phyloP scores from a whole-genome alignment of 2,888 invertebrate genomes.

The Metallyticus violacea region DNA sequence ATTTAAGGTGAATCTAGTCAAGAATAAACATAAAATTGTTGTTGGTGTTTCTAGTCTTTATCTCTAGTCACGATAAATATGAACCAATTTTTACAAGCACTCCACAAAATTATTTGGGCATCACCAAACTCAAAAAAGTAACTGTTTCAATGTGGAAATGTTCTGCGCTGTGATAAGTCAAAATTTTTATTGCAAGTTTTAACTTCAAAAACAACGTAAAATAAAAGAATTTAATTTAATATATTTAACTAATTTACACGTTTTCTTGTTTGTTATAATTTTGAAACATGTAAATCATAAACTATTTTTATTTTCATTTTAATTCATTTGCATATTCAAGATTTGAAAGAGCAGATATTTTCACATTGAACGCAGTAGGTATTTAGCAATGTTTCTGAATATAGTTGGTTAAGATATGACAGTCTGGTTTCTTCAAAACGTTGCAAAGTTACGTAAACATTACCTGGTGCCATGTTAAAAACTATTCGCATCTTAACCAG shows the following conservation, averaged over 20 bases:
- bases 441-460: not conserved
- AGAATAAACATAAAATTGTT: not conserved
- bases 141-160: not conserved
- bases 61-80: not conserved
- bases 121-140: too few relatives aligned
- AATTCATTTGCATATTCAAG: not conserved
- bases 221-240: too few relatives aligned
- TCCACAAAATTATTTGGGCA: not conserved
- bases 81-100: not conserved
- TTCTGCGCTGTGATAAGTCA: too few relatives aligned
- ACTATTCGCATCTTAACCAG: not conserved
- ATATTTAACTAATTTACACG: too few relatives aligned
- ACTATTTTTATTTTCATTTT: not conserved
- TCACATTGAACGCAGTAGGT: not conserved
- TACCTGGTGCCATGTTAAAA: not conserved
- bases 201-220: too few relatives aligned
- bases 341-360: not conserved
- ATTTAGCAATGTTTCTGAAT: not conserved
- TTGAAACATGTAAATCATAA: too few relatives aligned
- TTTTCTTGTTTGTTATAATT: too few relatives aligned
- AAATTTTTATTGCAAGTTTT: not conserved
- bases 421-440: not conserved
- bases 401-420: not conserved
- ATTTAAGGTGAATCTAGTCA: too few relatives aligned
- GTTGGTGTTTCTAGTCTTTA: not conserved